phyloP scores from a whole-genome alignment of 2,113 vertebrate species.

The Caloenas nicobarica region DNA sequence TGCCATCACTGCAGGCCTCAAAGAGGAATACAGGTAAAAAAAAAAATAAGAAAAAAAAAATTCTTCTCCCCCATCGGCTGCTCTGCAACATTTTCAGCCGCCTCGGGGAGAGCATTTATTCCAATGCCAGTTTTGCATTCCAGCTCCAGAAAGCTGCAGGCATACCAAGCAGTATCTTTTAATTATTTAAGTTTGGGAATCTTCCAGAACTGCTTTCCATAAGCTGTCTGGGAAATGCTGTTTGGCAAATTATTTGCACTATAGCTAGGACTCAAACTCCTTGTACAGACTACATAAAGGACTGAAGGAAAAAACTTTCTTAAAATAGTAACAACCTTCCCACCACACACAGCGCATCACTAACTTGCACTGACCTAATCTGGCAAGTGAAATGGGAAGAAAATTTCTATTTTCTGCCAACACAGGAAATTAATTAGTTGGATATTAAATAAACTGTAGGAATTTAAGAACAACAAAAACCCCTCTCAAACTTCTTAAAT shows the following conservation, averaged over 20 bases:
- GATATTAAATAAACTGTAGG: background rate
- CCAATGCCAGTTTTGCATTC: slow-evolving; percentile 15
- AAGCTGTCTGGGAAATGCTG: slow-evolving; percentile 21
- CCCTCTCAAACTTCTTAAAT: background rate
- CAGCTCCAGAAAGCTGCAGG: slow-evolving; percentile 6
- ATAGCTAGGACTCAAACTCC: background rate
- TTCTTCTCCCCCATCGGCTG: background rate
- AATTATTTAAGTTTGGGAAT: slow-evolving; percentile 14
- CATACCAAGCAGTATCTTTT: background rate
- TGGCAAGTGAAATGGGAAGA: background rate
- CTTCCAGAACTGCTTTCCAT: background rate
- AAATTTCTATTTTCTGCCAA: background rate
- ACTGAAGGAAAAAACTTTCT: background rate
- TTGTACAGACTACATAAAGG: background rate
- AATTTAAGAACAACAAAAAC: background rate
- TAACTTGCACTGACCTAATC: background rate
- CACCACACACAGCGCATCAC: background rate
- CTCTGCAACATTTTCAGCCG: background rate
- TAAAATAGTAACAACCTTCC: background rate
- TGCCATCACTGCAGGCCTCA: slow-evolving; percentile 72
- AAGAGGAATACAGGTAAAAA: background rate
- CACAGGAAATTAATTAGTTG: background rate
- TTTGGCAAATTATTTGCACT: background rate
- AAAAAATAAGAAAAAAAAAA: background rate
- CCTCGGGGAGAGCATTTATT: background rate